Conservation (phyloP, 2,113 vertebrate species). For the Acrocephalus kingi region DNA sequence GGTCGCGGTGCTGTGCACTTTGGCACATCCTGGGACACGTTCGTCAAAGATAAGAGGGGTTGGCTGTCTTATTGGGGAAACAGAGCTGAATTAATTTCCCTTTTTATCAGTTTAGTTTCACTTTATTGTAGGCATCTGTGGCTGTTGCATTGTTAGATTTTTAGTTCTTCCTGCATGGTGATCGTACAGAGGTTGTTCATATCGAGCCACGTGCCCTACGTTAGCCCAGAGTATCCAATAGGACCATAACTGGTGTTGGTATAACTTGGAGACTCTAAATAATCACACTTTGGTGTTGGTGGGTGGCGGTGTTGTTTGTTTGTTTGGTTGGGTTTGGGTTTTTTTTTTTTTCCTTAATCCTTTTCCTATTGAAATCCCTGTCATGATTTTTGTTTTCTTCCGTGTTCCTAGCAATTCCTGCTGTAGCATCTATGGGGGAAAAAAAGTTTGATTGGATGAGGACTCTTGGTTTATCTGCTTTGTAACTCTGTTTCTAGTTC, state of each 20-base stretch:
- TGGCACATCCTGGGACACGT: background rate
- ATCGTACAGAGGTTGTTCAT: accelerated
- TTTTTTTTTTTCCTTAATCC: background rate
- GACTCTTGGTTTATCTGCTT: background rate
- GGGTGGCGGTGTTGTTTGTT: background rate
- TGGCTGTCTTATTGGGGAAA: background rate
- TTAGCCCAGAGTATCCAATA: background rate
- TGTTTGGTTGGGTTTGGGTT: too few species aligned
- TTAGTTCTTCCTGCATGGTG: background rate
- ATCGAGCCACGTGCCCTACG: background rate
- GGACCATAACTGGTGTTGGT: background rate
- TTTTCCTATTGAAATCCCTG: background rate
- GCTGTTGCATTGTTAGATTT: background rate
- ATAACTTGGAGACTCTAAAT: background rate
- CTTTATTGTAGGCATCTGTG: background rate
- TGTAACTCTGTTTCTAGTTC: background rate
- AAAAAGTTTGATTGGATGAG: background rate
- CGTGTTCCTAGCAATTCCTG: background rate
- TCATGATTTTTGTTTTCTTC: background rate
- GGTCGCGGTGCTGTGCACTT: background rate
- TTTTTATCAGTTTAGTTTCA: background rate
- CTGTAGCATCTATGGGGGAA: background rate
- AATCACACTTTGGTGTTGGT: background rate
- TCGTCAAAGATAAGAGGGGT: background rate
- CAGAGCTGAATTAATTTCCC: background rate